These are phyloP conservation scores for Chinchilla lanigera DNA, from an alignment of 2,113 vertebrate genomes.

Conservation along the genomic window DNA sequence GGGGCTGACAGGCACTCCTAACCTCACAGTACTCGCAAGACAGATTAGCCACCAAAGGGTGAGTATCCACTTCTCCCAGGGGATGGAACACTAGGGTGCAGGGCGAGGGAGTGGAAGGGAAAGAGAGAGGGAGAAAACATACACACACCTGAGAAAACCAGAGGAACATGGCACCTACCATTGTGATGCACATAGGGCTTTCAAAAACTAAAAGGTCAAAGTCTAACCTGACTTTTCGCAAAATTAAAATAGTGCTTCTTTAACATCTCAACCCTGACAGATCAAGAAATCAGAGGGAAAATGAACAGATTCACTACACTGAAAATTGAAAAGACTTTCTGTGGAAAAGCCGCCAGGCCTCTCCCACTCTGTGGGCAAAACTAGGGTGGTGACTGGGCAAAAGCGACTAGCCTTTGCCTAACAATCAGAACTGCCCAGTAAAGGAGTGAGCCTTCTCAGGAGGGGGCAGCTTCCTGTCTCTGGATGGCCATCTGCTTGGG, in stretches of 20 bases:
- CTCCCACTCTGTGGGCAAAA: background rate
- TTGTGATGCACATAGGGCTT: background rate
- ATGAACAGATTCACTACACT: background rate
- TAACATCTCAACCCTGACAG: background rate
- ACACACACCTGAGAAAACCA: background rate
- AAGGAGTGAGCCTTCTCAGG: background rate
- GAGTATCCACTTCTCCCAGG: too few species aligned
- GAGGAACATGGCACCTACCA: background rate
- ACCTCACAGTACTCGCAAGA: constrained; percentile 26
- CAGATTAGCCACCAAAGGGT: background rate
- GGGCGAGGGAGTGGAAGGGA: background rate
- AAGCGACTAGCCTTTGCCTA: background rate
- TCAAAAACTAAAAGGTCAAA: background rate
- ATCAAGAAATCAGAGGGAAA: background rate
- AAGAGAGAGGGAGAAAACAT: background rate
- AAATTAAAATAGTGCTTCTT: background rate
- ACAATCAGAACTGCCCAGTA: background rate
- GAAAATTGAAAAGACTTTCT: constrained; percentile 32
- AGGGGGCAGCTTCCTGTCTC: background rate
- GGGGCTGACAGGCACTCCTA: background rate
- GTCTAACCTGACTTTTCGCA: background rate
- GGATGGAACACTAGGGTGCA: background rate
- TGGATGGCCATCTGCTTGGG: background rate
- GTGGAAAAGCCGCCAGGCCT: background rate
- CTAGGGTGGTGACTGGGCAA: background rate